Base-by-base conservation (phyloP, 2,113 vertebrate species). In the Leptobrachium leishanense region DNA sequence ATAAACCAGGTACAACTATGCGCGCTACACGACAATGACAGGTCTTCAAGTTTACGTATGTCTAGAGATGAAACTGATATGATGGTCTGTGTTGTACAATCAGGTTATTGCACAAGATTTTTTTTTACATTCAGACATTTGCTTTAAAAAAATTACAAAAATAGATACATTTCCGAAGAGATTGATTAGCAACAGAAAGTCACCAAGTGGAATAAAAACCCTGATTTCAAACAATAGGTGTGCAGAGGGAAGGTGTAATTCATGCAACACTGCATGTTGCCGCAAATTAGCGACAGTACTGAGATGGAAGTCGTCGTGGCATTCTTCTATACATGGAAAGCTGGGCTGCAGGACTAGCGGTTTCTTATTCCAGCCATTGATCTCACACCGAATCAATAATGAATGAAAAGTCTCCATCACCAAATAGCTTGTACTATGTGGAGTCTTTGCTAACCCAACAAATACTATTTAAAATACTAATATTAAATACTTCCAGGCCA, bases 91-190 rank as follows among this genome's bases (percentile, higher is more conserved):
- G 79, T 57, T 72, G 81, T 44, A 41, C 75, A 74, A 57, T 55
- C 65, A 79, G 82, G 40, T 54, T 12, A 50, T 66, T 44, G 64
- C 59, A 67, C 2, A 20, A 65, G n/a, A 20, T 81, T 57, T 40
- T 59, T 69, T 64, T 68, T 83, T 83, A 83, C 53, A 79, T 85
- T 85, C 82, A 79, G 64, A 46, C 79, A 74, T 75, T 20, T 81
- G 83, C 6, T 87, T 87, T 86, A 86, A 85, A 85, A 85, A 82
- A 83, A 74, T 83, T 90, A 87, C 68, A 89, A 89, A 90, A 90
- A 89, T 88, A 91, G 84, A 89, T 84, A 79, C 78, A 85, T 88
- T 86, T 87, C 84, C 85, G 84, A 89, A 89, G 87, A 85, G 82
- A 85, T 82, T 83, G 85, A 81, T 85, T 76, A 85, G 83, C 82